Evolutionary conservation across 2,113 vertebrate genomes (phyloP), one percentile per base, ranked within the genome.

Genomic region (Leucosticte australis): DNA sequence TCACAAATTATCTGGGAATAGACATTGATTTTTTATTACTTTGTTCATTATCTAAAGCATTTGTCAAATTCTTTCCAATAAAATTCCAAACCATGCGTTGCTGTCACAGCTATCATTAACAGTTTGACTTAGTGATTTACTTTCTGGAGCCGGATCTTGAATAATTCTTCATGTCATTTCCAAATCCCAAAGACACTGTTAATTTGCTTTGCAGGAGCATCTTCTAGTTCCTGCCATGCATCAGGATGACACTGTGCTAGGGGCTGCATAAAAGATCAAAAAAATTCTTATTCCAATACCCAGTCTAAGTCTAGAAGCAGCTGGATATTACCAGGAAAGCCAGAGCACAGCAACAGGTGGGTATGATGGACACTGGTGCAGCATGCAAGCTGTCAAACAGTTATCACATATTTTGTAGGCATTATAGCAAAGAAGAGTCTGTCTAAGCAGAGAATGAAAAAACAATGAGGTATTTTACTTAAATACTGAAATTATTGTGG

Each of bases 1-100:
- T 95, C 92, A 90, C 79, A 94, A 90, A 97, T 95, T 95, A 95
- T 94, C 85, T 86, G 53, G 68, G 92, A 97, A 78, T 42, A 90
- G 75, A 95, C 75, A 83, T 88, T 88, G 90, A 94, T 93, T 96
- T 92, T 95, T 96, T 95, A 94, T 96, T 93, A 94, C 85, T 95
- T 93, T 88, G 55, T 95, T 97, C 87, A 93, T 97, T 96, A 96
- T 83, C 93, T 93, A 52, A 95, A 90, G 53, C 87, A 88, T 95
- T 95, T 94, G 94, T 90, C 85, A 90, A 92, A 86, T 77, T 92
- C 90, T 90, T 94, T 80, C 81, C 87, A 70, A 50, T 77, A 80
- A 90, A 80, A 95, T 74, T 93, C 90, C 92, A 81, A 94, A 81
- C 89, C 41, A 78, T 52, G 64, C 68, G 35, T 52, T 75, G 85